These are phyloP conservation scores for Ancistrus triradiatus DNA, from an alignment of 2,113 vertebrate species.

Conservation along the genomic window DNA sequence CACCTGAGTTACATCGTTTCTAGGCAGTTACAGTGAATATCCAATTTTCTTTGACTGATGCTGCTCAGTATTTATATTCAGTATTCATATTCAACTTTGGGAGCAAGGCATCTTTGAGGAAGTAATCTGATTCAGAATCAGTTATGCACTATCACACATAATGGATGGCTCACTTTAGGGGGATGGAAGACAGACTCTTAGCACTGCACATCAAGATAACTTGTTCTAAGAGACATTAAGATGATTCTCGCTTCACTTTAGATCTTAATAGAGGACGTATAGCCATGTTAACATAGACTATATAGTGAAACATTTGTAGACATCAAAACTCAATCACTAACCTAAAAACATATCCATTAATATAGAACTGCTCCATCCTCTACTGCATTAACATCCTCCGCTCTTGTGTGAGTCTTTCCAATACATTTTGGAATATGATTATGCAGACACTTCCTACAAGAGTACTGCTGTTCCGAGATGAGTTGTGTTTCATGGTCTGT, in stretches of 20 bases:
- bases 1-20: conserved; percentile 12
- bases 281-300: no score
- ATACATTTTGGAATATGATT: no score
- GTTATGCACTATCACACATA: not conserved
- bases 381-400: no score
- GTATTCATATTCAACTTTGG: conserved; percentile 9
- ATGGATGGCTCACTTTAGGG: not conserved
- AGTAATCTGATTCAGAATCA: conserved; percentile 13
- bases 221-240: not conserved
- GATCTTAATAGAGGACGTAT: no score
- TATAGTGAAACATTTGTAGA: no score
- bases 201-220: not conserved
- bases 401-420: no score
- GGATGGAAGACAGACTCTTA: not conserved
- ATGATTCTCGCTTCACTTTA: not conserved
- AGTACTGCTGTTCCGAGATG: no score
- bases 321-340: no score
- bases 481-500: no score
- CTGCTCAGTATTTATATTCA: conserved; percentile 12
- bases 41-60: conserved; percentile 11
- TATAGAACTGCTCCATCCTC: no score
- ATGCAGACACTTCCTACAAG: no score
- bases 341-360: no score
- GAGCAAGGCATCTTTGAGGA: conserved; percentile 1
- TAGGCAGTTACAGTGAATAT: conserved; percentile 12